Percentiles rank a stretch among this genome's conserved stretches.
These are phyloP conservation scores for Mycetomoellerius zeteki DNA, from an alignment of 1,140 invertebrate genomes.

Conservation along the genomic window DNA sequence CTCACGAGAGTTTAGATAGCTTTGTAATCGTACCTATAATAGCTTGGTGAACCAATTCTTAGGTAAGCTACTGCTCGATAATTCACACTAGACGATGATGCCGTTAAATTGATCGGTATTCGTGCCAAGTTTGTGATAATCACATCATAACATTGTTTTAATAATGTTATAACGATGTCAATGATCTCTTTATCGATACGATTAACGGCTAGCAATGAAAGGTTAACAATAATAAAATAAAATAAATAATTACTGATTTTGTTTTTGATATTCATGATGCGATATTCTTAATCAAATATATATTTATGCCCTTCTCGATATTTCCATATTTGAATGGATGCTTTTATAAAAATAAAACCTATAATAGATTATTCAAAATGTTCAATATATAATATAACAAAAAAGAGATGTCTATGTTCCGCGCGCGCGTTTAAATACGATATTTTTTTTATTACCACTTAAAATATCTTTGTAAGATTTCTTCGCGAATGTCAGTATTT, in stretches of 20 bases:
- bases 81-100: conserved; percentile 47
- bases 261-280: conserved; percentile 14
- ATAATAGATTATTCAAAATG: neutral
- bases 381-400: neutral
- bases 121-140: conserved; percentile 20
- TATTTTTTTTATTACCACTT: neutral
- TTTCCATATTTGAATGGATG: neutral
- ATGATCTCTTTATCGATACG: conserved; percentile 20
- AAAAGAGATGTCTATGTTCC: neutral
- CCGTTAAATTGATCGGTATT: conserved; percentile 41
- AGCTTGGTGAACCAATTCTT: conserved; percentile 63
- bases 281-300: conserved; percentile 7
- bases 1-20: conserved; percentile 62
- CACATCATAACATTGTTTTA: conserved; percentile 35
- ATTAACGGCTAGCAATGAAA: too few relatives aligned
- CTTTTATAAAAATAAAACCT: neutral
- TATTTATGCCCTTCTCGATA: neutral
- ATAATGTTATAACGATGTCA: conserved; percentile 5
- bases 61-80: conserved; percentile 56
- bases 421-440: neutral
- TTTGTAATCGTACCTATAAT: conserved; percentile 67
- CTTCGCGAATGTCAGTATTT: neutral
- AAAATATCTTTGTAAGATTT: neutral
- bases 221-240: conserved; percentile 11
- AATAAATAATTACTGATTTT: conserved; percentile 25